Evolutionary conservation across 1,140 invertebrate genomes (phyloP), one percentile per base, ranked within the genome.

Genomic region (Aphaenogaster floridana): DNA sequence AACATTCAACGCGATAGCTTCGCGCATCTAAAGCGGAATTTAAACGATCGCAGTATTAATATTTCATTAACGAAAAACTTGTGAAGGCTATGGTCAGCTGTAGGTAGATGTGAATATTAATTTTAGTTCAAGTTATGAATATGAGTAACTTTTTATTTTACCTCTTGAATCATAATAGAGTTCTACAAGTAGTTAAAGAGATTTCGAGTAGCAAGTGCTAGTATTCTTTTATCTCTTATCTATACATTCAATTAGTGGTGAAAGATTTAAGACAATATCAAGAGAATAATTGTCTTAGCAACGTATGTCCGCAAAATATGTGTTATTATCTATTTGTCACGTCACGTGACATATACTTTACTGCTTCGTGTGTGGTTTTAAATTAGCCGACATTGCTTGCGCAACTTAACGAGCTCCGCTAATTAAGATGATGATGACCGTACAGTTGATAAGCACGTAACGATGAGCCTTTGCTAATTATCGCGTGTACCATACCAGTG

Each of bases 381-480:
- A 77, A 79, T 79, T 79, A 86, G 34, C 21, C 36, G 36, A 52
- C 61, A 39, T 52, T 48, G 36, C 34, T 13, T 42, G 77, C 3
- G 42, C n/a, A 50, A 77, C 36, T 63, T 79, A 79, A 79, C 48
- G 48, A 79, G 74, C 36, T 45, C 2, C 9, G 45, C 36, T 86
- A 86, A 86, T 86, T 86, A 79, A 79, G 83, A 86, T 64, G 50
- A 77, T 64, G 42, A 66, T 79, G 61, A 79, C 48, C 61, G 21
- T 79, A 68, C 61, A n/a, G 74, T 52, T 86, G 63, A 86, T 79
- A 86, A 86, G 83, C 74, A 86, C 48, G 72, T 66, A 86, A 79
- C 21, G 61, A 79, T 9, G n/a, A 57, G 45, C 48, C 48, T 64
- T 77, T 45, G 83, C 71, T 86, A 86, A 79, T 86, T 86, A 86